These are phyloP conservation scores for Triplophysa bombifrons DNA, from an alignment of 2,797 vertebrate species.

Conservation along the genomic window DNA sequence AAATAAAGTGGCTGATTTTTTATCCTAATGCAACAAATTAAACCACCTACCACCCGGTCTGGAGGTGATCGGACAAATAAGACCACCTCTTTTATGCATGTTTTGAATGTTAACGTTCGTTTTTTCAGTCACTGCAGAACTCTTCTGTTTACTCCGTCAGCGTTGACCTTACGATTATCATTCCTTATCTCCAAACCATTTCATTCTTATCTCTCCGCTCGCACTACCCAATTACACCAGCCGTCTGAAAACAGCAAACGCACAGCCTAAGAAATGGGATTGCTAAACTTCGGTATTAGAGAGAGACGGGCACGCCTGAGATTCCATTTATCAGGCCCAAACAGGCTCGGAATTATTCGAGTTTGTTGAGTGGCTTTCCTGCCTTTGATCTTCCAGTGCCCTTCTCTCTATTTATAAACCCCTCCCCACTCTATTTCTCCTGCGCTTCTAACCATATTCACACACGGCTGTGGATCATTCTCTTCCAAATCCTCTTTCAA, in stretches of 20 bases:
- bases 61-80: conserved; percentile 14
- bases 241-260: conserved; percentile 40
- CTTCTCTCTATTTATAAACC: conserved; percentile 64
- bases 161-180: conserved; percentile 41
- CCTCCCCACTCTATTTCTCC: conserved; percentile 43
- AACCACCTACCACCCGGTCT: conserved; percentile 22
- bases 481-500: conserved; percentile 39
- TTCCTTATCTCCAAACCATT: conserved; percentile 46
- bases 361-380: conserved; percentile 62
- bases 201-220: conserved; percentile 23
- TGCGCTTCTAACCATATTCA: conserved; percentile 32
- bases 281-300: conserved; percentile 47
- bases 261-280: conserved; percentile 56
- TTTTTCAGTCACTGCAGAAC: conserved; percentile 13
- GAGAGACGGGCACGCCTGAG: conserved; percentile 50
- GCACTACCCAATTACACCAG: conserved; percentile 8
- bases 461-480: conserved; percentile 24
- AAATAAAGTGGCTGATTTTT: conserved; percentile 12
- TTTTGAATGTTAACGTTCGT: conserved; percentile 11
- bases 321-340: conserved; percentile 65
- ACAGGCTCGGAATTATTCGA: conserved; percentile 67
- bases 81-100: conserved; percentile 1
- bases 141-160: conserved; percentile 10
- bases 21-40: conserved; percentile 29
- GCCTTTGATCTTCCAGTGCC: conserved; percentile 67